Conservation (phyloP, 2,888 invertebrate species). For the Luffia ferchaultella region DNA sequence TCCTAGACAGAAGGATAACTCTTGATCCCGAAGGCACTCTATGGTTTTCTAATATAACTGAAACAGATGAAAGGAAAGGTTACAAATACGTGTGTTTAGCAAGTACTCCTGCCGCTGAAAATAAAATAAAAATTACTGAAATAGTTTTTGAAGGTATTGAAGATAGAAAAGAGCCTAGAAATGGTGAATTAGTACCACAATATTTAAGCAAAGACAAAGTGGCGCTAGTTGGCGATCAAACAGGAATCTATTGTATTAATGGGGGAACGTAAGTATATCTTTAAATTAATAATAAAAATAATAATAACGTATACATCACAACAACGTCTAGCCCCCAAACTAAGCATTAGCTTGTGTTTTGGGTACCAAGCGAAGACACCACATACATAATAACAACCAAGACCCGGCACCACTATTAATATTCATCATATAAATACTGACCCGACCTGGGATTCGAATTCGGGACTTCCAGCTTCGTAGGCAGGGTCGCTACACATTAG, state of each 20-base stretch:
- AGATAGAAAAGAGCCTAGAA: constrained; percentile 9
- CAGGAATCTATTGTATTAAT: constrained; percentile 44
- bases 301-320: no score
- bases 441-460: no score
- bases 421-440: no score
- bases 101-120: constrained; percentile 28
- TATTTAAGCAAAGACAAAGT: constrained; percentile 34
- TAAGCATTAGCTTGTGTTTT: no score
- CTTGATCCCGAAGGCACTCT: constrained; percentile 35
- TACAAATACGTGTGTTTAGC: constrained; percentile 40
- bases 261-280: constrained; percentile 41
- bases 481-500: no score
- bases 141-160: constrained; percentile 30
- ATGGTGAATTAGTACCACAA: constrained; percentile 32
- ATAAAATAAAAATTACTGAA: constrained; percentile 31
- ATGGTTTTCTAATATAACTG: constrained; percentile 37
- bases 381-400: no score
- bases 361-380: no score
- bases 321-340: no score
- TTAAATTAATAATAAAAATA: no score
- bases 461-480: no score
- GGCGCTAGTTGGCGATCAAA: constrained; percentile 29
- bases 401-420: no score
- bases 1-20: constrained; percentile 29
- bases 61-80: constrained; percentile 25